phyloP scores from a whole-genome alignment of 1,140 invertebrate species.

The Oedothorax gibbosus region DNA sequence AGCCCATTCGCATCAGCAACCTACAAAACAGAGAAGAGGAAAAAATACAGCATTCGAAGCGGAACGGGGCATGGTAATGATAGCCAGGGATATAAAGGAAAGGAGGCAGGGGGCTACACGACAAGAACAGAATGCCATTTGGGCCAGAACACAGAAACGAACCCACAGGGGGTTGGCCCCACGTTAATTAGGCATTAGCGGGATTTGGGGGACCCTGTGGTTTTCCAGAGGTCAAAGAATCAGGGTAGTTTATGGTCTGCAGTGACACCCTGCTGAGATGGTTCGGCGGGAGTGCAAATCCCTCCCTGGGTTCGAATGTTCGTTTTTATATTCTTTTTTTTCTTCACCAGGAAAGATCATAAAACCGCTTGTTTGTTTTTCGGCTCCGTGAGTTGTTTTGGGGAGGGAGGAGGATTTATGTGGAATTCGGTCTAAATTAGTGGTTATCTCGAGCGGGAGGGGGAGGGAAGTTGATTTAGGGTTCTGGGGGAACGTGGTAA shows the following conservation, averaged over 20 bases:
- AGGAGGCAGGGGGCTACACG: constrained; percentile 5
- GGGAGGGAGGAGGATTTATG: too few relatives aligned
- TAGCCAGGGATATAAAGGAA: constrained; percentile 15
- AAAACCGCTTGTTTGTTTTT: too few relatives aligned
- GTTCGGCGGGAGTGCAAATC: neutral
- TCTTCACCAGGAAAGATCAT: too few relatives aligned
- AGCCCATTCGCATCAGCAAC: neutral
- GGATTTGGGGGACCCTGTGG: constrained; percentile 36
- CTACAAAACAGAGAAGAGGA: neutral
- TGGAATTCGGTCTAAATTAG: too few relatives aligned
- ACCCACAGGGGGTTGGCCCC: constrained; percentile 42
- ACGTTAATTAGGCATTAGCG: constrained; percentile 61
- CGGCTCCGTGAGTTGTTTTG: too few relatives aligned
- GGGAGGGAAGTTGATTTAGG: too few relatives aligned
- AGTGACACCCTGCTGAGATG: constrained; percentile 21
- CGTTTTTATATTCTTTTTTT: too few relatives aligned
- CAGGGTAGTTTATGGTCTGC: constrained; percentile 51
- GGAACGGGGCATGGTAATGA: constrained; percentile 51
- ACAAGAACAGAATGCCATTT: constrained; percentile 43
- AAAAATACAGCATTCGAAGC: constrained; percentile 36
- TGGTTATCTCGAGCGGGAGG: too few relatives aligned
- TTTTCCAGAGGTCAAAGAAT: constrained; percentile 44
- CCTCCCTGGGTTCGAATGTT: neutral
- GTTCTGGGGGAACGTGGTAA: too few relatives aligned
- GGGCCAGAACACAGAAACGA: constrained; percentile 39